Base-by-base conservation (phyloP, 2,888 invertebrate species). In the Sthenelais limicola region DNA sequence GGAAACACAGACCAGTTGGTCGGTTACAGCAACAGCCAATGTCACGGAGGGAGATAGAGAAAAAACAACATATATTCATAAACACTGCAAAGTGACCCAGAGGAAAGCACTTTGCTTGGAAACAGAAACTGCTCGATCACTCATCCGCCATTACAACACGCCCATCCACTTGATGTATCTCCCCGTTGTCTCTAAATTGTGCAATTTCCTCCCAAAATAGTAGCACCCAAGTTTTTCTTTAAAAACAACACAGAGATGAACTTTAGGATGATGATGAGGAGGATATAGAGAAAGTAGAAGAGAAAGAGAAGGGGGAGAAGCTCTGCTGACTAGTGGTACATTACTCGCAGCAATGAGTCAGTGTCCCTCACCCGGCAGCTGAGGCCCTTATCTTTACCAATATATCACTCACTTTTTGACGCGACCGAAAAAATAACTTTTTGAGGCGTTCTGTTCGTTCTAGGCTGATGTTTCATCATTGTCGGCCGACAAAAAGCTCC, bases 331-430 rank as follows among this genome's bases (percentile, higher is more conserved):
- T n/a, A 56, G 24, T 32, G 32, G n/a, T 56, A 28, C 56, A 32
- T 56, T 56, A 56, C 24, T 18, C n/a, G 56, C 7, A 24, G 18
- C 21, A 5, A 33, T 33, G 9, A 18, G 9, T 24, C 30, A 33
- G 32, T 30, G 56, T 21, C 56, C 18, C 33, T 33, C 56, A 33
- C 56, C n/a, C 24, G 38, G 62, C 62, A 62, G 62, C 62, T 62
- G 62, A 62, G 18, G 62, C 62, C 62, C 62, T 62, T 62, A 62
- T 62, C 62, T 62, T 62, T 62, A 38, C 38, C 62, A 62, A 62
- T 62, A 62, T 62, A 62, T 62, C 62, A 62, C 62, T 62, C 62
- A 62, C 38, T 62, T 62, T 62, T 62, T 62, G 62, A 62, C 62
- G 38, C 43, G 38, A 21, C 26, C 62, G 62, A 62, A 62, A 62